These are phyloP conservation scores for Megalops cyprinoides DNA, from an alignment of 2,797 vertebrate genomes.

Conservation along the genomic window DNA sequence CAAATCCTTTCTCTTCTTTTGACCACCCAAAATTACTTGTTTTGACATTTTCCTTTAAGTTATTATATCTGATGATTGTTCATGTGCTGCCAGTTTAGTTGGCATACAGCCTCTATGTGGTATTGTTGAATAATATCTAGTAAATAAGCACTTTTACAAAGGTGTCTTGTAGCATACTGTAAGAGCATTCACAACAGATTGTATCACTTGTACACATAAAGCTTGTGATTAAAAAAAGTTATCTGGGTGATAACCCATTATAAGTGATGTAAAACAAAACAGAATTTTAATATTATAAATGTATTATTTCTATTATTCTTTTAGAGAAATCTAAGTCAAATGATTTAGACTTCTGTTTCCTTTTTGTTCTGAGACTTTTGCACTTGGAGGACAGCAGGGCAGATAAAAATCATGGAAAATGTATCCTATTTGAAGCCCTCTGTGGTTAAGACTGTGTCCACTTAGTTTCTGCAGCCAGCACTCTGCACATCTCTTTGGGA, in stretches of 20 bases:
- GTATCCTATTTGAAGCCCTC: slow-evolving; percentile 39
- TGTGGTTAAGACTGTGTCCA: slow-evolving; percentile 33
- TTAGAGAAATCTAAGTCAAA: not conserved
- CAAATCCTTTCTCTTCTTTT: no score
- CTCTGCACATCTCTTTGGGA: slow-evolving; percentile 29
- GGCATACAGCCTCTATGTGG: no score
- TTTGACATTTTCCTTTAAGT: no score
- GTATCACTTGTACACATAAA: not conserved
- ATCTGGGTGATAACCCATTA: not conserved
- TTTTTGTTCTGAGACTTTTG: slow-evolving; percentile 5
- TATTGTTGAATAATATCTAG: no score
- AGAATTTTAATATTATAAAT: not conserved
- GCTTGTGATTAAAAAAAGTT: not conserved
- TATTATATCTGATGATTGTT: no score
- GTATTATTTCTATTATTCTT: not conserved
- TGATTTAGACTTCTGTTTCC: not conserved
- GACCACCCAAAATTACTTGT: no score
- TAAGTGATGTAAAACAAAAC: not conserved
- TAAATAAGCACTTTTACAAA: no score
- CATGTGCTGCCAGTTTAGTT: no score
- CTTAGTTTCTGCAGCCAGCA: slow-evolving; percentile 37
- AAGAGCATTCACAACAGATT: not conserved
- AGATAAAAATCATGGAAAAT: slow-evolving; percentile 34
- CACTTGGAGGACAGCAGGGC: not conserved
- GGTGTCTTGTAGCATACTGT: not conserved